Percentiles rank a stretch among this genome's conserved stretches.
Conservation (phyloP, 2,113 vertebrate species). For the Amblyornis subalaris region DNA sequence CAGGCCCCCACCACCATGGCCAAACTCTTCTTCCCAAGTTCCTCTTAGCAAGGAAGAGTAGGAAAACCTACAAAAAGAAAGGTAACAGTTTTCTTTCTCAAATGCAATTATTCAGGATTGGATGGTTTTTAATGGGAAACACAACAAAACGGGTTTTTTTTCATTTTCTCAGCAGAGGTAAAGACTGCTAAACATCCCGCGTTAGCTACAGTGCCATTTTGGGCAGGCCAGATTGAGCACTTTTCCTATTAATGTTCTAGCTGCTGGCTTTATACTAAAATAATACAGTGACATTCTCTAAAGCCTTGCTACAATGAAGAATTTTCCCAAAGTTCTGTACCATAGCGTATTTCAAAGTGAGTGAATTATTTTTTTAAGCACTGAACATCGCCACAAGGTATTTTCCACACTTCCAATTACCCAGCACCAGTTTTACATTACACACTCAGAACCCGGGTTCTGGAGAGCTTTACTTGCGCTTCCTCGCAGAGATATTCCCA, state of each 20-base stretch:
- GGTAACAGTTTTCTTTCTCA: background rate
- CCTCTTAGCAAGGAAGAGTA: too few species aligned
- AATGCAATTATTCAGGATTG: background rate
- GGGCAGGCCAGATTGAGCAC: background rate
- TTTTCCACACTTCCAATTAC: background rate
- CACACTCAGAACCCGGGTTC: background rate
- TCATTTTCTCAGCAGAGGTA: background rate
- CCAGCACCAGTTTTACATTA: background rate
- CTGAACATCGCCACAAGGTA: background rate
- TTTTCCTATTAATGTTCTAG: background rate
- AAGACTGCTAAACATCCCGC: background rate
- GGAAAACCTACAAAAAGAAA: background rate
- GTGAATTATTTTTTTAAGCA: background rate
- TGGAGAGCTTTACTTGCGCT: background rate
- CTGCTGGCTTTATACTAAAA: background rate
- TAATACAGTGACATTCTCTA: background rate
- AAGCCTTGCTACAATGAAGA: background rate
- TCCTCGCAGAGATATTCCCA: background rate
- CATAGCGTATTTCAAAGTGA: fast-evolving
- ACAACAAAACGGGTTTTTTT: background rate
- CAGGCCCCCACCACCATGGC: background rate
- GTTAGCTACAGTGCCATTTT: background rate
- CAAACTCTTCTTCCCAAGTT: background rate
- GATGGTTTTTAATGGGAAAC: background rate
- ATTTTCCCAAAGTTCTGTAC: background rate